A percentile compares a stretch with the other conserved stretches of the same genome.
These are phyloP conservation scores for Pharmacophagus antenor DNA, from an alignment of 2,888 invertebrate genomes.

Conservation along the genomic window DNA sequence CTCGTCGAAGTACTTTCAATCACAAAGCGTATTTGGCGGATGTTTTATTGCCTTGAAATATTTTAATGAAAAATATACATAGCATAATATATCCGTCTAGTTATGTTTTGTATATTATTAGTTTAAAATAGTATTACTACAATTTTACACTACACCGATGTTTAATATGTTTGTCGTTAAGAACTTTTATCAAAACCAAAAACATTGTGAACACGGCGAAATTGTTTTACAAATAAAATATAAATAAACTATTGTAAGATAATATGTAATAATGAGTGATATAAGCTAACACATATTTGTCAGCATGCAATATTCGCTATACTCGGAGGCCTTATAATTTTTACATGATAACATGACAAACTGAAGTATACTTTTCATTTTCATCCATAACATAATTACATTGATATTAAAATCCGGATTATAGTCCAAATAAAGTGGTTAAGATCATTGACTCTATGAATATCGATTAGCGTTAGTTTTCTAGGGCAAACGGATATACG, in stretches of 20 bases:
- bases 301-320: neutral
- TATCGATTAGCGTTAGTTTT: constrained; percentile 56
- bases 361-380: neutral
- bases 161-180: too few species aligned
- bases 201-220: neutral
- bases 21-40: neutral
- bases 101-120: too few species aligned
- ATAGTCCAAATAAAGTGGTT: constrained; percentile 36
- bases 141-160: too few species aligned
- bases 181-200: neutral
- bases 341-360: neutral
- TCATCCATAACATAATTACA: too few species aligned
- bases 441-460: constrained; percentile 54
- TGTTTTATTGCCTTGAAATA: neutral
- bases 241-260: neutral
- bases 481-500: constrained; percentile 52
- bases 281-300: neutral
- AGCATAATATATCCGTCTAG: too few species aligned
- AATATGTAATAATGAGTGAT: neutral
- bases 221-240: neutral
- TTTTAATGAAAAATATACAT: neutral
- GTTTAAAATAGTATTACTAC: too few species aligned
- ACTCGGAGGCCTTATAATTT: neutral
- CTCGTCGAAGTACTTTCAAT: constrained; percentile 2
- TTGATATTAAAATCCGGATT: neutral